Base-by-base conservation (phyloP, 53 echinoderm and acorn worm species). In the Patiria pectinifera region DNA sequence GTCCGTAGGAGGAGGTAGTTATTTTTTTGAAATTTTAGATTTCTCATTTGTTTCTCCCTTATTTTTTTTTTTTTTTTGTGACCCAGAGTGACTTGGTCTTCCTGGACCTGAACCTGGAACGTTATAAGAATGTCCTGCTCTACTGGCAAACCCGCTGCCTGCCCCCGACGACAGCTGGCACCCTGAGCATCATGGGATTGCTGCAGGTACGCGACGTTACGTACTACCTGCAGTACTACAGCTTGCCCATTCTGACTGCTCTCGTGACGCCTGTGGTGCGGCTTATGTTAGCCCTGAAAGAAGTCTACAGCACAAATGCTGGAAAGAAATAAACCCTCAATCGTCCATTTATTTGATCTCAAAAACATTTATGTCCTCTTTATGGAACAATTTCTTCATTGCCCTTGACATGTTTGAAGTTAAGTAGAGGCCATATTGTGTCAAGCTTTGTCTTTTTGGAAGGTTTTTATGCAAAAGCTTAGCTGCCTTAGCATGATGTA, bases 151-250 rank as follows among this genome's bases (percentile, higher is more conserved):
- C 94, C 7, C 84, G 91, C 26, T 96, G 96, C 69, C 95, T 96
- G 13, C 95, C 95, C 26, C 96, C 96, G 22, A 94, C 94, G 18
- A 90, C 95, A 47, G 11, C 66, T 11, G 96, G 96, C 76, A 87
- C 87, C 5, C 89, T 96, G 45, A 95, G 95, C 83, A 91, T 96
- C 14, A 83, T 96, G 87, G 96, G 96, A 60, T 78, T 95, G 4
- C 84, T 96, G 3, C 86, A 93, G 86, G 95, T 96, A 6, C 94
- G 91, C 62, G 91, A 96, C 45, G 92, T 96, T 10, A 82, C 93
- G 0, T 96, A 96, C 84, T 96, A 96, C 77, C 77, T 96, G 47
- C 94, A 95, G 70, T 96, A 96, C 69, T 96, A 96, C 92, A 92
- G 95, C 70, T 71, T 96, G 80, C 96, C 96, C 4, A 75, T 96